These are phyloP conservation scores for Cercocebus atys DNA, from an alignment of 2,113 vertebrate genomes.

Conservation along the genomic window DNA sequence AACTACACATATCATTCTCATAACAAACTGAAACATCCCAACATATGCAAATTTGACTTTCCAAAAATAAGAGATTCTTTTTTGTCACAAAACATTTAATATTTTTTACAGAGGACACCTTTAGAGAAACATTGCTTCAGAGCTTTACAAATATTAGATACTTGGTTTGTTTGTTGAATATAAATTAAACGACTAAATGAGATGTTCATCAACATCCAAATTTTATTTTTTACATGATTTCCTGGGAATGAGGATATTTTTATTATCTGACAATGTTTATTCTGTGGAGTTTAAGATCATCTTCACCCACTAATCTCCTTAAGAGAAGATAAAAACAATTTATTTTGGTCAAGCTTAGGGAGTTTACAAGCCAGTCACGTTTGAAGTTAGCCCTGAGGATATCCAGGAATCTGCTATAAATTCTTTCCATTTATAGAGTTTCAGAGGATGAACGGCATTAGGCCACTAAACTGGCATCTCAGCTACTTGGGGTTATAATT, in stretches of 20 bases:
- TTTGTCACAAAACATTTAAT: background rate
- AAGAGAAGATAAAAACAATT: slow-evolving; percentile 1
- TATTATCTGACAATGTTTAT: background rate
- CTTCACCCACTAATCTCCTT: background rate
- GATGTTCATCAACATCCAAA: background rate
- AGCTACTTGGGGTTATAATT: slow-evolving; percentile 53
- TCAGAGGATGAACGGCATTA: slow-evolving; percentile 24
- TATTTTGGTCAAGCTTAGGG: background rate
- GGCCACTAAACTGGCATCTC: slow-evolving; percentile 30
- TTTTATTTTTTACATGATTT: background rate
- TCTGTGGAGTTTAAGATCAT: background rate
- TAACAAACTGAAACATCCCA: background rate
- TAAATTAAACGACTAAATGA: background rate
- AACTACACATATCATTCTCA: background rate
- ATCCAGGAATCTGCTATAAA: slow-evolving; percentile 46
- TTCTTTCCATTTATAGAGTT: slow-evolving; percentile 53
- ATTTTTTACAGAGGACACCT: background rate
- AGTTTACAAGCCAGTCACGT: background rate
- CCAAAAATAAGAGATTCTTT: background rate
- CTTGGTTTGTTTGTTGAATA: background rate
- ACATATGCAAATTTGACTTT: background rate
- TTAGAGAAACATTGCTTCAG: background rate
- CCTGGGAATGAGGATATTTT: background rate
- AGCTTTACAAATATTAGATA: background rate
- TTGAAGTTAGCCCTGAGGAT: slow-evolving; percentile 12